A percentile compares a stretch with the other conserved stretches of the same genome.
Conservation (phyloP, 2,888 invertebrate genomes). For the Resseliella maxima region DNA sequence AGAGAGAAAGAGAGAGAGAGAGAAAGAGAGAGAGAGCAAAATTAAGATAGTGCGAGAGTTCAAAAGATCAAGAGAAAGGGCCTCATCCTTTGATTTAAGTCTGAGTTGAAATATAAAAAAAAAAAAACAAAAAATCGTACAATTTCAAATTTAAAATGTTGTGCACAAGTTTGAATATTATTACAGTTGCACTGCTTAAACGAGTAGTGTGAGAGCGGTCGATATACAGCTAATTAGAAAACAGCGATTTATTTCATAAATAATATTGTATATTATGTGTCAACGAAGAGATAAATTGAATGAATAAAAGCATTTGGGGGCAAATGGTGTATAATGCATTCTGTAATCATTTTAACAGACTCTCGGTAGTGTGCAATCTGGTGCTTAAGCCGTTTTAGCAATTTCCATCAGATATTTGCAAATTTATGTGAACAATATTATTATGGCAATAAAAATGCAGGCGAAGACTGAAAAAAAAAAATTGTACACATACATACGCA, state of each 20-base stretch:
- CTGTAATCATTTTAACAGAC: slow-evolving; percentile 14
- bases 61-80: too few species aligned
- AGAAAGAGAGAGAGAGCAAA: too few species aligned
- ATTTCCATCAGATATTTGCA: slow-evolving; percentile 41
- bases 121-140: too few species aligned
- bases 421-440: slow-evolving; percentile 44
- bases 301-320: not conserved
- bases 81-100: too few species aligned
- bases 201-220: not conserved
- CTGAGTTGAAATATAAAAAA: too few species aligned
- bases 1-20: too few species aligned
- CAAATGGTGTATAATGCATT: not conserved
- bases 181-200: not conserved
- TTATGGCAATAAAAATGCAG: slow-evolving; percentile 38
- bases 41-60: too few species aligned
- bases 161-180: too few species aligned
- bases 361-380: not conserved
- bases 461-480: too few species aligned
- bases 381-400: slow-evolving; percentile 47
- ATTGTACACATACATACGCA: too few species aligned
- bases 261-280: slow-evolving; percentile 25
- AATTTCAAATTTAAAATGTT: too few species aligned
- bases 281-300: slow-evolving; percentile 36
- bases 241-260: slow-evolving; percentile 43
- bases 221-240: slow-evolving; percentile 45